phyloP scores from a whole-genome alignment of 2,113 vertebrate genomes.

The Cichladusa arquata region DNA sequence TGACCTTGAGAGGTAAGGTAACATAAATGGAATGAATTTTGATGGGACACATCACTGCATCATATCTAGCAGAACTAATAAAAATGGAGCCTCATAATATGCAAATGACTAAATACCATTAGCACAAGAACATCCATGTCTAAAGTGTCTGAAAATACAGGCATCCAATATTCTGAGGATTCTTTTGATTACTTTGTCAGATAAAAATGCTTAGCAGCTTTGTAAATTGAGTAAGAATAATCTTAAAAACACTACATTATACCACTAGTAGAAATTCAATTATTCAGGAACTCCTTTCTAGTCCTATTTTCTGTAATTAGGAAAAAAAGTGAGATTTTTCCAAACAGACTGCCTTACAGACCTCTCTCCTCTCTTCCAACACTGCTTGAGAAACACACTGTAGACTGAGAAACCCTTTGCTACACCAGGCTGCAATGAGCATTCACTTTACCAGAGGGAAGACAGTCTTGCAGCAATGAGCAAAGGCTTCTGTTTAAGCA shows the following conservation, averaged over 20 bases:
- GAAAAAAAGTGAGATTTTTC: not conserved
- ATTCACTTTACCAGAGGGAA: not conserved
- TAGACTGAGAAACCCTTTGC: not conserved
- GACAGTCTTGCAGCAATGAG: not conserved
- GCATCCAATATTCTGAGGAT: not conserved
- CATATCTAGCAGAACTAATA: not conserved
- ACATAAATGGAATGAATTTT: not conserved
- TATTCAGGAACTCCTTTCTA: not conserved
- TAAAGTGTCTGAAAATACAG: not conserved
- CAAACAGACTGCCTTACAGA: not conserved
- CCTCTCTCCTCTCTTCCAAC: not conserved
- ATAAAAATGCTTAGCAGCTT: not conserved
- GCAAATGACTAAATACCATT: not conserved
- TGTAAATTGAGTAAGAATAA: not conserved
- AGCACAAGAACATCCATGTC: not conserved
- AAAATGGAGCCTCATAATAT: not conserved
- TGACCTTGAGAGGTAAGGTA: not conserved
- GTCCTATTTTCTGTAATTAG: not conserved
- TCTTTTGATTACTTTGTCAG: not conserved
- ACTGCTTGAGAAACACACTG: not conserved
- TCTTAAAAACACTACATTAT: not conserved
- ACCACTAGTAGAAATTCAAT: not conserved
- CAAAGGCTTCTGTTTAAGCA: not conserved
- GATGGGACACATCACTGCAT: not conserved
- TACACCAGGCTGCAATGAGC: not conserved